These are phyloP conservation scores for Spermophilus dauricus DNA, from an alignment of 2,113 vertebrate genomes.

Conservation along the genomic window DNA sequence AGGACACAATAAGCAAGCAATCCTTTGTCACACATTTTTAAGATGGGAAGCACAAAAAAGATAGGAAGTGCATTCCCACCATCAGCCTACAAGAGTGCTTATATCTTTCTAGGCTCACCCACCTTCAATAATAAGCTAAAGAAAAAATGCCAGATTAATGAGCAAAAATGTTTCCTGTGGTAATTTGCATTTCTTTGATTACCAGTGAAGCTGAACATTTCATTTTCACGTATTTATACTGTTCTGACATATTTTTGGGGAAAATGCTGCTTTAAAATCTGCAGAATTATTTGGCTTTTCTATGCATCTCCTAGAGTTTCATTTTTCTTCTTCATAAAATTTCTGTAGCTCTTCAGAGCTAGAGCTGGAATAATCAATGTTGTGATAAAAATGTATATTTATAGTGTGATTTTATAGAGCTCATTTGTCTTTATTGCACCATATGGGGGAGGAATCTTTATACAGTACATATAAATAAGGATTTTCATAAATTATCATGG, in stretches of 20 bases:
- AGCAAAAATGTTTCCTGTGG: not conserved
- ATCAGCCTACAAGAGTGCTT: not conserved
- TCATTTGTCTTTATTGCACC: slow-evolving; percentile 19
- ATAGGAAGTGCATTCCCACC: not conserved
- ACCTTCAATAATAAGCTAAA: slow-evolving; percentile 4
- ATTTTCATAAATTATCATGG: slow-evolving; percentile 35
- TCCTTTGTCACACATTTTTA: not conserved
- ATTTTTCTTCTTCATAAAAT: slow-evolving; percentile 54
- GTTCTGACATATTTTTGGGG: not conserved
- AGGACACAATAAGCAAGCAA: not conserved
- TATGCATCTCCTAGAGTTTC: not conserved
- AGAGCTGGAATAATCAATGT: slow-evolving; percentile 9
- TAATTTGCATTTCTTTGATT: slow-evolving; percentile 51
- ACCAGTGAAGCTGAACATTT: slow-evolving; percentile 1
- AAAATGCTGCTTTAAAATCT: slow-evolving; percentile 51
- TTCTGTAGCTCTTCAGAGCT: slow-evolving; percentile 34
- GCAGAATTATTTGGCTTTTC: slow-evolving; percentile 42
- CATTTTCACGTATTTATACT: not conserved
- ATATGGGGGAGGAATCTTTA: not conserved
- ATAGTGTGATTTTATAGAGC: not conserved
- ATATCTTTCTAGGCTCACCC: not conserved
- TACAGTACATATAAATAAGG: not conserved
- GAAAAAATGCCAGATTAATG: not conserved
- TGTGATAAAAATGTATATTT: slow-evolving; percentile 19
- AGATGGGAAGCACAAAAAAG: slow-evolving; percentile 12